Evolutionary conservation across 2,888 invertebrate species (phyloP).

Genomic region (Ephialtes manifestator): DNA sequence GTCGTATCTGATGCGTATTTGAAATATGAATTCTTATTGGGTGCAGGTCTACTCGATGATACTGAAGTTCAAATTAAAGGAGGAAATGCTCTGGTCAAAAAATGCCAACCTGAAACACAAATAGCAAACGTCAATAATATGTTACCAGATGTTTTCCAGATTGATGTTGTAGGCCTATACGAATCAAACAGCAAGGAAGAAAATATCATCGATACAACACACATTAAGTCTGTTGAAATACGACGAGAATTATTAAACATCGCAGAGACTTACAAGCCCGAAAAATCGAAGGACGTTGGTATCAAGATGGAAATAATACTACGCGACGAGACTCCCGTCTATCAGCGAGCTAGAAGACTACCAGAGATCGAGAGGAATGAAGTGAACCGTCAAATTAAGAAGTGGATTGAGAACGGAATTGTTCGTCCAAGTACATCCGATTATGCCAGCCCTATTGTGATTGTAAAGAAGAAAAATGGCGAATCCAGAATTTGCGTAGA

Average conservation of each 20-base stretch:
- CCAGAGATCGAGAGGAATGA: conserved; percentile 66
- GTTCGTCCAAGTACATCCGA: conserved; percentile 76
- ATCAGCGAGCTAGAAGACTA: conserved; percentile 71
- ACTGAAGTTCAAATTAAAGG: conserved; percentile 17
- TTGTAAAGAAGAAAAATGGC: conserved; percentile 75
- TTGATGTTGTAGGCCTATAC: conserved; percentile 11
- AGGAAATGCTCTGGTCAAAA: conserved; percentile 1
- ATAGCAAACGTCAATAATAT: neutral
- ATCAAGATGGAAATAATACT: conserved; percentile 75
- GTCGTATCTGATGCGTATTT: conserved; percentile 51
- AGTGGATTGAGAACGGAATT: conserved; percentile 75
- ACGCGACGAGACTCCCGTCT: conserved; percentile 75
- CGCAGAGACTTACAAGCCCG: conserved; percentile 70
- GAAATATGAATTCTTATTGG: conserved; percentile 55
- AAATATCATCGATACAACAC: conserved; percentile 12
- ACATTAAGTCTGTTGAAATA: neutral
- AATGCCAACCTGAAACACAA: neutral
- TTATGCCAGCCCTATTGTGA: conserved; percentile 74
- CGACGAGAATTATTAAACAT: conserved; percentile 26
- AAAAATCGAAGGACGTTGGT: conserved; percentile 65
- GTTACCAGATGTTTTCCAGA: conserved; percentile 3
- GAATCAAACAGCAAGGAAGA: neutral
- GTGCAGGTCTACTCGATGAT: conserved; percentile 39
- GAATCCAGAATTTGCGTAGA: too few species aligned
- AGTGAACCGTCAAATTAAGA: conserved; percentile 74